Evolutionary conservation across 2,797 vertebrate species (phyloP), one percentile per base, ranked within the genome.

Genomic region (Danio albolineatus): DNA sequence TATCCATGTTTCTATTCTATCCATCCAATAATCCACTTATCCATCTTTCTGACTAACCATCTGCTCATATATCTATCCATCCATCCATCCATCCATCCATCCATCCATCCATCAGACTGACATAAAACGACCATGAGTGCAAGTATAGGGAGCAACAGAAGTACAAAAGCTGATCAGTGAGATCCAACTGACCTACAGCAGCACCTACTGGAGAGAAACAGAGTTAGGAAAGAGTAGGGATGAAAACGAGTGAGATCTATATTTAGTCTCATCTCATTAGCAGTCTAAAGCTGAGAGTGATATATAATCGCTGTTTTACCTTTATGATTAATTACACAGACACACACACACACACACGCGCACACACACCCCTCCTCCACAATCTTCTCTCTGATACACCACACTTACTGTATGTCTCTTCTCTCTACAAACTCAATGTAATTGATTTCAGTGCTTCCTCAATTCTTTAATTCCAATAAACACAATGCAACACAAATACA

Each of bases 311-410:
- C 74, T 72, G 62, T 57, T 76, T 82, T 82, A 76, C 69, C 73
- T 59, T 76, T 38, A 64, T 80, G 77, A 83, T 80, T 77, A 77
- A 82, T 82, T 70, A 82, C 74, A 77, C 10, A 72, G 67, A 72
- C 80, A 61, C 43, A 80, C 46, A 51, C 51, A 36, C 64, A 19
- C 48, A 64, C 59, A 13, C 59, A 51, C 53, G 75, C 57, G 16
- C 43, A 14, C 44, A 13, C 41, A 41, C n/a, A 10, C 17, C 21
- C 48, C 36, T 39, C 73, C 60, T 53, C 46, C 56, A 62, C 59
- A 76, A 19, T 41, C 46, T 74, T 19, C 46, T 51, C 73, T 49
- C 19, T 59, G 14, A 19, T 36, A 38, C 54, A 73, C 64, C 12
- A 17, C 13, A 21, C 36, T 13, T 41, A n/a, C n/a, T n/a, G n/a